phyloP scores from a whole-genome alignment of 1,140 invertebrate species.

The Drosophila gunungcola region DNA sequence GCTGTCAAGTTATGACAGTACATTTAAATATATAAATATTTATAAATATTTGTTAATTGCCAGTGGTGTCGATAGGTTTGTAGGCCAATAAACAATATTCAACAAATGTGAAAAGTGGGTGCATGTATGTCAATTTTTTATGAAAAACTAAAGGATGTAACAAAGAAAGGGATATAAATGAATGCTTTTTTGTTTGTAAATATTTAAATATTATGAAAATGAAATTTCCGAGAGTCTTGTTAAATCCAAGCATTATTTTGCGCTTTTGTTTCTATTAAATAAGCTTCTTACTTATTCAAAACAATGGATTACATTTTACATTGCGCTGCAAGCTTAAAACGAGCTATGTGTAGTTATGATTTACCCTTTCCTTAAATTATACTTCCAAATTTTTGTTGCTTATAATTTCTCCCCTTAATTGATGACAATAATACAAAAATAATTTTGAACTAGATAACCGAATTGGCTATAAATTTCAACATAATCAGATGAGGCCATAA shows the following conservation, averaged over 20 bases:
- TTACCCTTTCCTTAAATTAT: neutral
- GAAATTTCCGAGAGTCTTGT: neutral
- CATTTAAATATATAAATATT: slow-evolving; percentile 48
- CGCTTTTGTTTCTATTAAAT: neutral
- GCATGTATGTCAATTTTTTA: neutral
- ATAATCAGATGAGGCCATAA: slow-evolving; percentile 2
- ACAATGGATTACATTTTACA: neutral
- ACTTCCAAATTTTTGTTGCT: neutral
- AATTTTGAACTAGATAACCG: neutral
- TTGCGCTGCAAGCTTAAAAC: too few species aligned
- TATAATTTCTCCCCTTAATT: neutral
- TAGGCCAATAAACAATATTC: slow-evolving; percentile 28
- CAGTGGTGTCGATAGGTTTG: slow-evolving; percentile 29
- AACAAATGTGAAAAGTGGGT: neutral
- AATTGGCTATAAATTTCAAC: neutral
- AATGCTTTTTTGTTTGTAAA: too few species aligned
- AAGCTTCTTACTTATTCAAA: neutral
- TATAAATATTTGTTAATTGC: slow-evolving; percentile 54
- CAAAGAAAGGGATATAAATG: too few species aligned
- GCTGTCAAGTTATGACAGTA: slow-evolving; percentile 27
- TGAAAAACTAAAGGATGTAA: neutral
- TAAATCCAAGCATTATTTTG: neutral
- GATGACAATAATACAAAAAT: slow-evolving; percentile 5
- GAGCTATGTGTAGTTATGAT: neutral
- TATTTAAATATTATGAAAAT: neutral